Percentiles rank a stretch among this genome's conserved stretches.
phyloP scores from a whole-genome alignment of 1,140 invertebrate genomes.

The Drosophila jambulina region DNA sequence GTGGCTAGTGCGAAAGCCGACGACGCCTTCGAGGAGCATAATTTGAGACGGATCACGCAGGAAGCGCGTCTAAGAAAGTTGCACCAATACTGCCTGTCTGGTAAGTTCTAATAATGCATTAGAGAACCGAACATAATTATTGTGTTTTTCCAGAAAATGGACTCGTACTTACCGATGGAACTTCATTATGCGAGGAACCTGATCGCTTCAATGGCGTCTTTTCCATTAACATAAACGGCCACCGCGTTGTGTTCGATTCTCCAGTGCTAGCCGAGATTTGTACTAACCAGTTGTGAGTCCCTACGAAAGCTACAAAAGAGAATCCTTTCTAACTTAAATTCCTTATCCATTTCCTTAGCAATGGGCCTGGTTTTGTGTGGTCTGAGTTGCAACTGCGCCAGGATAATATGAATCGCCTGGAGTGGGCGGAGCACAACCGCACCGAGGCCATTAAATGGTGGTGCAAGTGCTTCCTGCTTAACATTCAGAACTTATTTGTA shows the following conservation, averaged over 20 bases:
- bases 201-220: slow-evolving; percentile 46
- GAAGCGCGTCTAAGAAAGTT: slow-evolving; percentile 30
- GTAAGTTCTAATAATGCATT: neutral
- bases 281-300: slow-evolving; percentile 17
- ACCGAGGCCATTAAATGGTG: slow-evolving; percentile 53
- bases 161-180: no score
- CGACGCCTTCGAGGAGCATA: slow-evolving; percentile 10
- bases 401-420: slow-evolving; percentile 44
- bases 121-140: neutral
- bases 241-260: slow-evolving; percentile 41
- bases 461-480: slow-evolving; percentile 47
- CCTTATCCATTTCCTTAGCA: neutral
- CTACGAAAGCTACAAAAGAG: no score
- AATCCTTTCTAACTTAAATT: neutral
- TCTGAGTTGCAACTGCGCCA: slow-evolving; percentile 47
- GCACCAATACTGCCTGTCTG: slow-evolving; percentile 29
- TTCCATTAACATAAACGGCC: slow-evolving; percentile 9
- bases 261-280: slow-evolving; percentile 40
- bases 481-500: slow-evolving; percentile 43
- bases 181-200: neutral
- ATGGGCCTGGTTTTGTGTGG: neutral
- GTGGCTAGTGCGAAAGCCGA: neutral
- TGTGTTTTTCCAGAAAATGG: slow-evolving; percentile 14
- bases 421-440: slow-evolving; percentile 46
- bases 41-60: neutral